phyloP scores from a whole-genome alignment of 2,113 vertebrate genomes.

The Notarius quadriscutis region DNA sequence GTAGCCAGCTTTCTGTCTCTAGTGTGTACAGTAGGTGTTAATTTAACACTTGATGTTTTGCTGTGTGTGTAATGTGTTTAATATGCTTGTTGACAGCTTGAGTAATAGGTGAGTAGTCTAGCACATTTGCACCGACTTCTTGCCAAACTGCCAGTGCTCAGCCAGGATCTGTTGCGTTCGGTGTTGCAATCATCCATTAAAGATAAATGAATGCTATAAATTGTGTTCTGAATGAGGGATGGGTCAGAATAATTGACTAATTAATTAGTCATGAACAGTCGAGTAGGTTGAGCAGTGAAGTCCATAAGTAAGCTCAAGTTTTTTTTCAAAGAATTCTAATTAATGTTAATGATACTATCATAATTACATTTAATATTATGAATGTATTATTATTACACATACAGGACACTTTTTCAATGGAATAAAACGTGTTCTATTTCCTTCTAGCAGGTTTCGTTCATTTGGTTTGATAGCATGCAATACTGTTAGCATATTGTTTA shows the following conservation, averaged over 20 bases:
- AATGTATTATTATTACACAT: not conserved
- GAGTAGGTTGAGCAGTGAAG: not conserved
- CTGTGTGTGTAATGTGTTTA: conserved; percentile 34
- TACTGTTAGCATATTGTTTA: too few relatives aligned
- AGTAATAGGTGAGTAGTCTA: conserved; percentile 30
- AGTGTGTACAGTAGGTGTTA: conserved; percentile 17
- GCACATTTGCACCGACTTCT: conserved; percentile 11
- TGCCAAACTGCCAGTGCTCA: conserved; percentile 14
- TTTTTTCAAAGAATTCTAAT: not conserved
- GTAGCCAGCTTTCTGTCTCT: not conserved
- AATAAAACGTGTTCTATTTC: too few relatives aligned
- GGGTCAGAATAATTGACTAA: not conserved
- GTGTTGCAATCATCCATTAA: not conserved
- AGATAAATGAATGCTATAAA: not conserved
- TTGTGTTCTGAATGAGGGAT: not conserved
- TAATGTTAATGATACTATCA: not conserved
- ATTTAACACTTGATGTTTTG: conserved; percentile 36
- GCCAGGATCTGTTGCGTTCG: not conserved
- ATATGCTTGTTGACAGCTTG: conserved; percentile 26
- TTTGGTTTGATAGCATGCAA: too few relatives aligned
- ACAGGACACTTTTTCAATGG: too few relatives aligned
- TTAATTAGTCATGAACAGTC: not conserved
- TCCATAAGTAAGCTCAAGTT: not conserved
- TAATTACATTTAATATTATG: not conserved
- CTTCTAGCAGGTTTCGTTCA: too few relatives aligned